Base-by-base conservation (phyloP, 1,140 invertebrate genomes). In the honey bee (Apis mellifera) region DNA sequence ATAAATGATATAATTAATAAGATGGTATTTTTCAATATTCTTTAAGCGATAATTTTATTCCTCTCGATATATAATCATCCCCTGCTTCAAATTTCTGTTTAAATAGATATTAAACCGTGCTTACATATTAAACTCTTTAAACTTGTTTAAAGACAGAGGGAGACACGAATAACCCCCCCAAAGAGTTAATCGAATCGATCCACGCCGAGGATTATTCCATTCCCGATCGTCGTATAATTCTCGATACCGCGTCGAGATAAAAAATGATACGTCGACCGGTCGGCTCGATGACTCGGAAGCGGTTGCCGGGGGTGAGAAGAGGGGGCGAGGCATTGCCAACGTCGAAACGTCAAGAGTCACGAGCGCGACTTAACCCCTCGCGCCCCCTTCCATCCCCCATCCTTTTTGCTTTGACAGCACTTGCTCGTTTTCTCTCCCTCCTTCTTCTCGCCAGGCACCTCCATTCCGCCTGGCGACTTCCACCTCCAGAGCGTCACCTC, bases 321-420 rank as follows among this genome's bases (percentile, higher is more conserved):
- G 52, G 11, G 21, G 26, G 19, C n/a, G 64, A 48, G 42, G 76
- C 32, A 42, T 52, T 64, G 13, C 15, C 54, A 19, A 42, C 54
- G 64, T 82, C 72, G 72, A 76, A 82, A 78, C 66, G 77, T 42
- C 52, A 65, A 55, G 69, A 83, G 82, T 83, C 82, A 59, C 82
- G 69, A 83, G 69, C 77, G 76, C 82, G 82, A 73, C 76, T 83
- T 83, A 79, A 78, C 68, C 82, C 69, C 17, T 32, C 19, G n/a
- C 21, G 13, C 50, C 50, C 48, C 64, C 64, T 74, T 26, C 70
- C 32, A 11, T 26, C 50, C 76, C 32, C 68, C 77, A 66, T 84
- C 75, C 75, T 83, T 89, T 88, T 88, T 85, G 77, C 86, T 89
- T 88, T 83, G 82, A 86, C 75, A 86, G 79, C 86, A 83, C 78